Base-by-base conservation (phyloP, 2,888 invertebrate genomes). In the Lacanobia wlatinum region DNA sequence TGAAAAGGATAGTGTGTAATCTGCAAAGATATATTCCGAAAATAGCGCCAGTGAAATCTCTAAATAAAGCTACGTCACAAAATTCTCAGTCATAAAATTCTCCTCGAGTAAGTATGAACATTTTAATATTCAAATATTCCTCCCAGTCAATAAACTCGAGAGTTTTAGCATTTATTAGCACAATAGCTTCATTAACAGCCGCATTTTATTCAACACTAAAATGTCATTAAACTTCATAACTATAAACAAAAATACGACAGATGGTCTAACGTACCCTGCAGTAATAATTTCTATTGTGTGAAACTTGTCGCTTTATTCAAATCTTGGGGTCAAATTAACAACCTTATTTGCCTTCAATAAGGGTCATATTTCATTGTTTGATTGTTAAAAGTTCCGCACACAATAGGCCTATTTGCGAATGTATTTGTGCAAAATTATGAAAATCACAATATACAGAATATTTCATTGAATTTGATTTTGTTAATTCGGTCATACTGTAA, bases 241-340 rank as follows among this genome's bases (percentile, higher is more conserved):
- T 83, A 84, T 85, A 88, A 89, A 88, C 88, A 89, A 85, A 88
- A 87, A 88, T 83, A 85, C 89, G 92, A 91, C 94, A 94, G 94
- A 94, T 94, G 94, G 93, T 85, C 86, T 86, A 87, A 88, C 87
- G 83, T 90, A 90, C 92, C 89, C 90, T 86, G 86, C 60, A 84
- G 53, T 85, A 85, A 87, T 89, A 88, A 48, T 87, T 89, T 87
- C 87, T 87, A 87, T 92, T 91, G 90, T 91, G 86, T 85, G 82
- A 85, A 86, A 88, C 85, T 87, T 85, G 83, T 74, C 80, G 82
- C 84, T 83, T 81, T 85, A 83, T 84, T 85, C 79, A 85, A 74
- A 70, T 72, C 46, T 63, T 70, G 58, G 84, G 78, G 78, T 84
- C 72, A 77, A 83, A 80, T 61, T 59, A 50, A 50, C 6, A 38